phyloP scores from a whole-genome alignment of 2,797 vertebrate species.

The Danio aesculapii region DNA sequence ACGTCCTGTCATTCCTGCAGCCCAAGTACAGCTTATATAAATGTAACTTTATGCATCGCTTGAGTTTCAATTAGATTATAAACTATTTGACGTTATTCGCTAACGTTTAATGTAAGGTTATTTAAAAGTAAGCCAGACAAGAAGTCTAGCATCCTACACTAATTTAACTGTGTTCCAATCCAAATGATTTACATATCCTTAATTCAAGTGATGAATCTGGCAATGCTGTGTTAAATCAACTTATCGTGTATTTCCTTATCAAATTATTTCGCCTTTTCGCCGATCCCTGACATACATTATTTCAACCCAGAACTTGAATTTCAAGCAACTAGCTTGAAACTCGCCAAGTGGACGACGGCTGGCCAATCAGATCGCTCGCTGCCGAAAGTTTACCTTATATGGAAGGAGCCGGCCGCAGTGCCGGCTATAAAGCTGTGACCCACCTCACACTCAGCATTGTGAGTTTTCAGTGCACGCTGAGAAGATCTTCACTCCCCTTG shows the following conservation, averaged over 20 bases:
- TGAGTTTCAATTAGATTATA: neutral
- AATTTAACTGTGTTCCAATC: neutral
- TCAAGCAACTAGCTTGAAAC: conserved; percentile 75
- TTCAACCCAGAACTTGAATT: conserved; percentile 64
- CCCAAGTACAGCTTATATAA: neutral
- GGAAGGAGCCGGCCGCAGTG: conserved; percentile 83
- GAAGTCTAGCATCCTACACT: neutral
- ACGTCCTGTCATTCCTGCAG: neutral
- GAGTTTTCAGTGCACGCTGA: conserved; percentile 42
- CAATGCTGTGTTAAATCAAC: neutral
- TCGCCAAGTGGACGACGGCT: conserved; percentile 75
- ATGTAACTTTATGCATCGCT: neutral
- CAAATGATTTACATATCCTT: neutral
- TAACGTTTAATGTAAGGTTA: neutral
- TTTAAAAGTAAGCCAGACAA: neutral
- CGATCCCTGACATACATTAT: conserved; percentile 42
- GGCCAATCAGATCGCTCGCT: conserved; percentile 84
- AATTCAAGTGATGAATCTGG: neutral
- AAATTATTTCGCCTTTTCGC: conserved; percentile 40
- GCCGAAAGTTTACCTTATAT: conserved; percentile 96
- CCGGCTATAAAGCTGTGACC: conserved; percentile 80
- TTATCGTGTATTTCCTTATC: neutral
- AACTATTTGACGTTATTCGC: neutral
- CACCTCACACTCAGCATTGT: neutral
- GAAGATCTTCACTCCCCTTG: conserved; percentile 4